Evolutionary conservation across 2,113 vertebrate genomes (phyloP).

Genomic region (Saguinus midas): DNA sequence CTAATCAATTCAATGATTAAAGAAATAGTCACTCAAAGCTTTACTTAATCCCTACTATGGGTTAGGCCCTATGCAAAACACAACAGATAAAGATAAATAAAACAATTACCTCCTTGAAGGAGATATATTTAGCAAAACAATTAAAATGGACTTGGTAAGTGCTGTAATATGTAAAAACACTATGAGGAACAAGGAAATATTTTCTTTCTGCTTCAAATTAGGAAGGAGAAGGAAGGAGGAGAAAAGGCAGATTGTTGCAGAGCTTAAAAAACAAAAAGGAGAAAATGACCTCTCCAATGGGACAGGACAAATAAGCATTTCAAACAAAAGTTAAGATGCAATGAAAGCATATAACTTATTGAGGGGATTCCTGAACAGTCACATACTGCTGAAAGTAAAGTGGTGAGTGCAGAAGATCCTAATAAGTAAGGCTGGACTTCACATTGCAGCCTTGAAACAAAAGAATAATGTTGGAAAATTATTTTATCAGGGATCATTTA

Average conservation of each 20-base stretch:
- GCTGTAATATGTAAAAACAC: not conserved
- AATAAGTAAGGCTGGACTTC: not conserved
- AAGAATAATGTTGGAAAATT: slow-evolving; percentile 2
- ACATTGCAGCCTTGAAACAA: not conserved
- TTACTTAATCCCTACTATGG: not conserved
- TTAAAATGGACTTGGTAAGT: not conserved
- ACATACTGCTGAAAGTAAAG: not conserved
- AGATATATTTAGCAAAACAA: not conserved
- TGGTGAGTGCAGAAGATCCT: not conserved
- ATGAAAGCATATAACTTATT: not conserved
- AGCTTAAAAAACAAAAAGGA: not conserved
- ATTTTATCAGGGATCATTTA: not conserved
- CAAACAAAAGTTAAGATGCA: not conserved
- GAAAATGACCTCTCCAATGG: not conserved
- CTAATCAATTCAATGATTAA: slow-evolving; percentile 31
- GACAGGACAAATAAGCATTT: not conserved
- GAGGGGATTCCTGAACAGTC: not conserved
- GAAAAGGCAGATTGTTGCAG: not conserved
- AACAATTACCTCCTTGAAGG: not conserved
- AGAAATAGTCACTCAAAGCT: slow-evolving; percentile 1
- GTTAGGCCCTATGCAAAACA: not conserved
- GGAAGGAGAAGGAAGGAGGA: not conserved
- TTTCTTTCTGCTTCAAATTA: slow-evolving; percentile 41
- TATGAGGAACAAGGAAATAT: slow-evolving; percentile 31
- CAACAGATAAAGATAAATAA: slow-evolving; percentile 8